phyloP scores from a whole-genome alignment of 2,113 vertebrate species.

The Hippocampus guttulatus region DNA sequence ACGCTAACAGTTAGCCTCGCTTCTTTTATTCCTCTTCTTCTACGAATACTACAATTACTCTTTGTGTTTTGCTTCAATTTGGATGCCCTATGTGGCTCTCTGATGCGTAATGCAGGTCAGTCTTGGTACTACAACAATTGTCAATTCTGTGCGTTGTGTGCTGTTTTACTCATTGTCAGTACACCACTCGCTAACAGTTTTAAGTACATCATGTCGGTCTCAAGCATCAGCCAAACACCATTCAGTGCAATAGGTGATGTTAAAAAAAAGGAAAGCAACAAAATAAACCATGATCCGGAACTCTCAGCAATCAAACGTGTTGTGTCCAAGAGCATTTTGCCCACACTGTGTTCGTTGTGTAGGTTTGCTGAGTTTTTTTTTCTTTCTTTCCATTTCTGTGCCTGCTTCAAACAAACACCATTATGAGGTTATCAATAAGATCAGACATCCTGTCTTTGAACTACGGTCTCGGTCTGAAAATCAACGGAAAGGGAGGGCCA shows the following conservation, averaged over 20 bases:
- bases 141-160: background rate
- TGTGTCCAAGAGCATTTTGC: background rate
- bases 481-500: conserved; percentile 43
- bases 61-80: background rate
- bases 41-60: background rate
- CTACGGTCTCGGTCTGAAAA: conserved; percentile 4
- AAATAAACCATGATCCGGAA: background rate
- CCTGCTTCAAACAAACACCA: background rate
- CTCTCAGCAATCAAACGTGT: background rate
- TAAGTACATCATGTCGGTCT: too few relatives aligned
- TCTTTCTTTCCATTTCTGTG: background rate
- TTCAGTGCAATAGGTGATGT: background rate
- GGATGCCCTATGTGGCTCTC: background rate
- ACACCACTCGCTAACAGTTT: background rate
- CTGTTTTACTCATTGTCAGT: background rate
- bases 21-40: background rate
- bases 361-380: background rate
- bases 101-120: background rate
- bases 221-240: background rate
- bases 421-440: background rate
- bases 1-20: background rate
- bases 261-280: background rate
- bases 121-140: background rate
- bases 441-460: background rate
- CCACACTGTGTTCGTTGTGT: background rate